Evolutionary conservation across 2,888 invertebrate species (phyloP), one percentile per base, ranked within the genome.

Genomic region (Smittia sp.): DNA sequence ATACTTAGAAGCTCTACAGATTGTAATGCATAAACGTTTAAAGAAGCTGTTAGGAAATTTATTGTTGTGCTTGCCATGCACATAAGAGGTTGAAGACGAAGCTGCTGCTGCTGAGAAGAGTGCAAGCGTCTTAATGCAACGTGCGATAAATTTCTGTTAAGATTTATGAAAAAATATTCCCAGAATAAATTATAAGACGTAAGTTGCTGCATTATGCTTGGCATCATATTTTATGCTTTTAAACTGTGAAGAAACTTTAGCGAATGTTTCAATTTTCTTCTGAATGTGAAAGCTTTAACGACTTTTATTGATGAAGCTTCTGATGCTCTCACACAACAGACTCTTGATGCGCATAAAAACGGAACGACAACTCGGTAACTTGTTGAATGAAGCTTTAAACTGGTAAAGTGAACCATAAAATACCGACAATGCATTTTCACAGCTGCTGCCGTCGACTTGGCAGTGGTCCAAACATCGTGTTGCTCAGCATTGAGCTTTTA

Each of bases 11-110:
- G 22, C 58, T 18, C 22, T 22, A 58, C 58, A 58, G 58, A 58
- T 22, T 58, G 13, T 46, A 46, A n/a, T 46, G 18, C 58, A 58
- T 1, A 58, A 20, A 4, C 52, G 52, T n/a, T 52, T 15, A 6
- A 58, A 18, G 58, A 22, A 20, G 58, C 58, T 58, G 7, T 22
- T 58, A 22, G 22, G 58, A 58, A 58, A 58, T 58, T 18, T 58
- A 58, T 22, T 58, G 22, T 22, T 22, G 15, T 32, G 32, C 32
- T 6, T 6, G 32, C n/a, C 52, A 58, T 22, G 13, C 6, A n/a
- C 18, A 58, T 9, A 58, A 58, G 20, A 22, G 22, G 32, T 32
- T 32, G 46, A 46, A 46, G 46, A 11, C 32, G 15, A 46, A 46
- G 46, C 2, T 46, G 46, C n/a, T 46, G 46, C 46, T 15, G 4